Conservation (phyloP, 2,113 vertebrate species). For the Ellobius talpinus region DNA sequence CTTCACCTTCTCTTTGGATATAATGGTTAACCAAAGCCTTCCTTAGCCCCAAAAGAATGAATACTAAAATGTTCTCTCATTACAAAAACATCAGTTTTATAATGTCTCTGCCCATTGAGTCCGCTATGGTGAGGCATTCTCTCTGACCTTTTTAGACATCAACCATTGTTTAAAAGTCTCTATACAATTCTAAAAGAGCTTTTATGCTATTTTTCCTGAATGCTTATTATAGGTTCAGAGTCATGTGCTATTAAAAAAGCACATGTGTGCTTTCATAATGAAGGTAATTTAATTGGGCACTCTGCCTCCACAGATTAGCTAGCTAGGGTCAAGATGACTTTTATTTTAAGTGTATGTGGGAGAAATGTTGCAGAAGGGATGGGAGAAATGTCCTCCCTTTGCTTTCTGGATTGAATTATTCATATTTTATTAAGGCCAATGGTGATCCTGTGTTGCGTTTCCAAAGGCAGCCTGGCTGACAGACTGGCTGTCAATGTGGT, state of each 20-base stretch:
- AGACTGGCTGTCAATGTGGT: background rate
- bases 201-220: constrained; percentile 69
- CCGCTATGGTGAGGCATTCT: constrained; percentile 43
- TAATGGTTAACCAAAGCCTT: constrained; percentile 56
- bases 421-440: background rate
- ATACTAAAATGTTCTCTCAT: constrained; percentile 73
- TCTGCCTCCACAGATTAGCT: constrained; percentile 66
- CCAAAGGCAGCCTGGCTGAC: background rate
- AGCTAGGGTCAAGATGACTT: constrained; percentile 61
- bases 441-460: background rate
- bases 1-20: constrained; percentile 58
- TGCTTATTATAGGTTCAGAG: constrained; percentile 71
- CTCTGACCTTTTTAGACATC: constrained; percentile 68
- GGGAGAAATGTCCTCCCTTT: background rate
- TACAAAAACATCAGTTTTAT: constrained; percentile 61
- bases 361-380: constrained; percentile 23
- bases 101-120: constrained; percentile 56
- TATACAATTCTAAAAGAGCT: constrained; percentile 69
- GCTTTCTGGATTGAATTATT: background rate
- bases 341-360: constrained; percentile 25
- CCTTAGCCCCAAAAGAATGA: background rate
- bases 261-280: constrained; percentile 67
- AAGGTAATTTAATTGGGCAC: constrained; percentile 70
- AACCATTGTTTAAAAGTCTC: constrained; percentile 74
- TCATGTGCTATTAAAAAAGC: constrained; percentile 70